Conservation (phyloP, 2,113 vertebrate species). For the Oplegnathus fasciatus region DNA sequence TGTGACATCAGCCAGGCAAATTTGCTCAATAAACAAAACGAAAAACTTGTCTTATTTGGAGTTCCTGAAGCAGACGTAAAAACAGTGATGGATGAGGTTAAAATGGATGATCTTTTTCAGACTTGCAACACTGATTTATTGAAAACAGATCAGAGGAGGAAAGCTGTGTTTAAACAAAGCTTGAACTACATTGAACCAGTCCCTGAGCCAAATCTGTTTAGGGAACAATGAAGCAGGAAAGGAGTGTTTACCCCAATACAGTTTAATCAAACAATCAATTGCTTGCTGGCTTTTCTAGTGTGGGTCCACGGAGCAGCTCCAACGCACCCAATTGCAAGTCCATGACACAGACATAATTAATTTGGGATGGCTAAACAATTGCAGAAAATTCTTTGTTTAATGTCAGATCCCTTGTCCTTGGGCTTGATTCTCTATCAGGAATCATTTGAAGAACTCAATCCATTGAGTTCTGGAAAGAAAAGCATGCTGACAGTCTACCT, state of each 20-base stretch:
- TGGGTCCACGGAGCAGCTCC: not conserved
- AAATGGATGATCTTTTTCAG: not conserved
- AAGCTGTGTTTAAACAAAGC: not conserved
- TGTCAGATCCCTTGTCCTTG: not conserved
- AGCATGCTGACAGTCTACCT: not conserved
- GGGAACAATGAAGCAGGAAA: not conserved
- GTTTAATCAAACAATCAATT: not conserved
- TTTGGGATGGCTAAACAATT: not conserved
- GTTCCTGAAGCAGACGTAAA: not conserved
- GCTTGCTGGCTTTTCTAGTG: not conserved
- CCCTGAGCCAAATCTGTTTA: not conserved
- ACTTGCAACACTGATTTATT: not conserved
- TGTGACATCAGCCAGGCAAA: not conserved
- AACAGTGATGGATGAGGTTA: not conserved
- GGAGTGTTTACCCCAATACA: not conserved
- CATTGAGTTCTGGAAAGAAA: too few relatives aligned
- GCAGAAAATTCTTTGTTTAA: not conserved
- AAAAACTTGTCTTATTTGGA: not conserved
- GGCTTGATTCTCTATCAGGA: not conserved
- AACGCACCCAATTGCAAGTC: not conserved
- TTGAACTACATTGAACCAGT: not conserved
- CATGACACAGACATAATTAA: not conserved
- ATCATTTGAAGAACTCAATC: not conserved
- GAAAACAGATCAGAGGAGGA: not conserved
- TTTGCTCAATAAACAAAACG: not conserved